Base-by-base conservation (phyloP, 2,113 vertebrate species). In the Anoura caudifer region DNA sequence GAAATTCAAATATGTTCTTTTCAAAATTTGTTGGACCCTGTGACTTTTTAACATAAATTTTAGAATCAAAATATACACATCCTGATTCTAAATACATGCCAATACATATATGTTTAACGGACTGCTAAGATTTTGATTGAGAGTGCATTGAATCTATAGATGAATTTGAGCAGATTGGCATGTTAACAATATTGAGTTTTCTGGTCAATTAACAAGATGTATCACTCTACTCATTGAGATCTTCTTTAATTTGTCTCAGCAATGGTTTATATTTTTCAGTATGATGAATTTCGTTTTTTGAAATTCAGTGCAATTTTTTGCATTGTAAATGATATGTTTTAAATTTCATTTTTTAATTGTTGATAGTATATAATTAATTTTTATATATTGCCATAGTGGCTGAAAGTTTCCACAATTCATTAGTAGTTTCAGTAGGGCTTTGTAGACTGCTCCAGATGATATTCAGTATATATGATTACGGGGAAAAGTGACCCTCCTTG, bases 31-130 rank as follows among this genome's bases (percentile, higher is more conserved):
- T 26, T 43, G 38, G 36, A 73, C 67, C 7, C 8, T 86, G 90
- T 85, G 63, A 33, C 28, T 90, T 95, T 90, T 90, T 11, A 80
- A 80, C 22, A 50, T 79, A 54, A 73, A 36, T 87, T 96, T 76
- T 91, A 82, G 50, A 91, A 91, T 52, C 22, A 76, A 1, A 4
- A 33, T 65, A 14, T 65, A 65, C 4, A 65, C 13, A 20, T 54
- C 4, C 52, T 52, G 50, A 52, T 52, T 52, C 17, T 56, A 56
- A 7, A 56, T 56, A 56, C 54, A 56, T 8, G 8, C 19, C 13
- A 63, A 65, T 33, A n/a, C 10, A 33, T 65, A 16, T 33, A 65
- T n/a, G n/a, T 65, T 15, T 26, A 36, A 86, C 73, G 56, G 33
- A 12, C 14, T 50, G 3, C 15, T 41, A 38, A 65, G 19, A 73